Percentiles rank a stretch among this genome's conserved stretches.
phyloP scores from a whole-genome alignment of 2,888 invertebrate genomes.

The Seladonia tumulorum region DNA sequence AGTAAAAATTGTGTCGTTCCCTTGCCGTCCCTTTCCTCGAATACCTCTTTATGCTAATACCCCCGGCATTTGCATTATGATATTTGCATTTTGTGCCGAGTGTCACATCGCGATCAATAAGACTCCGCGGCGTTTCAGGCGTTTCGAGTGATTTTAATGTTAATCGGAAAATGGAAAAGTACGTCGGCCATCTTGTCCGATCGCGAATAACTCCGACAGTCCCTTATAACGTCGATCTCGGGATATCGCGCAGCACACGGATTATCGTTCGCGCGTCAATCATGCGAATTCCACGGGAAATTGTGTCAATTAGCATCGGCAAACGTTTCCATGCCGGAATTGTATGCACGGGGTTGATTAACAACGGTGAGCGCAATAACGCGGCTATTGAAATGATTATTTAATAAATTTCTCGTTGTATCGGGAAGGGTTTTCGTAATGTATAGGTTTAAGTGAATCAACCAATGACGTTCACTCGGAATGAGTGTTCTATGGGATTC shows the following conservation, averaged over 20 bases:
- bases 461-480: too few species aligned
- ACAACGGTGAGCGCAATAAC: too few species aligned
- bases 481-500: too few species aligned
- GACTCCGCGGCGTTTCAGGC: background rate
- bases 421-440: too few species aligned
- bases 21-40: background rate
- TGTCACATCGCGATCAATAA: constrained; percentile 4
- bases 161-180: background rate
- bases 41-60: constrained; percentile 38
- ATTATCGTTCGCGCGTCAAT: background rate
- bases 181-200: background rate
- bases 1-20: constrained; percentile 15
- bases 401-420: too few species aligned
- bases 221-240: background rate
- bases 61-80: constrained; percentile 35
- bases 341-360: too few species aligned
- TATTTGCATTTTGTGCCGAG: background rate
- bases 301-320: background rate
- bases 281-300: background rate
- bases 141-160: background rate
- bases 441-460: too few species aligned
- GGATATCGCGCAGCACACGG: background rate
- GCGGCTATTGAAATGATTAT: too few species aligned
- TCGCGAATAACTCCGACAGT: background rate
- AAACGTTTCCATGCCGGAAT: background rate